Evolutionary conservation across 2,797 vertebrate genomes (phyloP).

Genomic region (Diplodus puntazzo): DNA sequence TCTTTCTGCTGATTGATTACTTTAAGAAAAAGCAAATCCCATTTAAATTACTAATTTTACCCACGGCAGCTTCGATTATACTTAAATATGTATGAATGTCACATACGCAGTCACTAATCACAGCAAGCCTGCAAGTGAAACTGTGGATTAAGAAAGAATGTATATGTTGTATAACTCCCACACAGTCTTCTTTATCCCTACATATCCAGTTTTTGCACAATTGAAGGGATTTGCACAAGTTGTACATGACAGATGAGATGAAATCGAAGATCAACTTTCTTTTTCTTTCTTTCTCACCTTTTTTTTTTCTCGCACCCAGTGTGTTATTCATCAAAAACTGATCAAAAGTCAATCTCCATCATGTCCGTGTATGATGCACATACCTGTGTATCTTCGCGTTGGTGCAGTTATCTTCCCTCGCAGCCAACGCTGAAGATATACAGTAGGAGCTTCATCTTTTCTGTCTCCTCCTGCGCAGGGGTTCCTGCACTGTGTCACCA

Average conservation of each 20-base stretch:
- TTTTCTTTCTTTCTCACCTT: conserved; percentile 22
- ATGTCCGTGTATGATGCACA: conserved; percentile 42
- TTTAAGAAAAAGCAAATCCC: conserved; percentile 51
- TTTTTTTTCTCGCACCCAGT: conserved; percentile 24
- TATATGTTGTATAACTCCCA: conserved; percentile 47
- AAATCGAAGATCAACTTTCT: conserved; percentile 55
- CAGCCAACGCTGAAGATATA: conserved; percentile 68
- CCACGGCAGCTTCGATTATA: conserved; percentile 34
- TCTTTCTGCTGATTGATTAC: conserved; percentile 49
- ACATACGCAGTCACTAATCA: conserved; percentile 48
- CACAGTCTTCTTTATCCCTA: conserved; percentile 45
- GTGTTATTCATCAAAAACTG: conserved; percentile 61
- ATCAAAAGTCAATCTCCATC: conserved; percentile 62
- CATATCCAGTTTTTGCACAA: conserved; percentile 51
- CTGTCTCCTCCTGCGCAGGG: conserved; percentile 72
- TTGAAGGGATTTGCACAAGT: conserved; percentile 49
- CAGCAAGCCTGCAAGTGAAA: conserved; percentile 29
- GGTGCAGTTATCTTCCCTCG: conserved; percentile 57
- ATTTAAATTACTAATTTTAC: conserved; percentile 59
- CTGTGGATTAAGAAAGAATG: conserved; percentile 55
- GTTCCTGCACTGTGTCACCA: conserved; percentile 70
- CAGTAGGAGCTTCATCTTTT: conserved; percentile 71
- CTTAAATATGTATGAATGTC: conserved; percentile 50
- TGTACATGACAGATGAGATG: conserved; percentile 45
- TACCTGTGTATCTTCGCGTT: conserved; percentile 47